Evolutionary conservation across 2,797 vertebrate genomes (phyloP).

Genomic region (Atherinosoma microstoma): DNA sequence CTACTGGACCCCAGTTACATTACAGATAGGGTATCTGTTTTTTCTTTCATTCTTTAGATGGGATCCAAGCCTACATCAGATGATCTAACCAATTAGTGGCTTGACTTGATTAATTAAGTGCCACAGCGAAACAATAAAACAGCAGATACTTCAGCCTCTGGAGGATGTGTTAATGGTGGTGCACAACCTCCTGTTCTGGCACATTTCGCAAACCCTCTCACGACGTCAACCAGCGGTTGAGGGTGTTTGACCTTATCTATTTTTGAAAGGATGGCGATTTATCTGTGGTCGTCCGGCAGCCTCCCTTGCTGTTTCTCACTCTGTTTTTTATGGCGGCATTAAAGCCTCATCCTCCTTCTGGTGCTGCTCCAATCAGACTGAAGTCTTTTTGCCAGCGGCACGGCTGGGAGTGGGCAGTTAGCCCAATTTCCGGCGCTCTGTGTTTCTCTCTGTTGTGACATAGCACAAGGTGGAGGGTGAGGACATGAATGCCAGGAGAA

Average conservation of each 20-base stretch:
- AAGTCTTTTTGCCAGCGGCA: conserved; percentile 56
- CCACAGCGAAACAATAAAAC: conserved; percentile 66
- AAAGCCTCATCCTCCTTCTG: conserved; percentile 73
- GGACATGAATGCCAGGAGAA: conserved; percentile 67
- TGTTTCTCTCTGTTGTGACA: conserved; percentile 70
- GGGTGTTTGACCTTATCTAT: conserved; percentile 72
- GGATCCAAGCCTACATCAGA: conserved; percentile 59
- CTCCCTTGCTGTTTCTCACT: conserved; percentile 65
- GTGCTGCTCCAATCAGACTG: conserved; percentile 67
- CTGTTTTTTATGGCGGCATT: conserved; percentile 69
- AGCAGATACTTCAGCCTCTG: conserved; percentile 44
- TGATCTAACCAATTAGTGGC: conserved; percentile 78
- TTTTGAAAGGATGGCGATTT: conserved; percentile 70
- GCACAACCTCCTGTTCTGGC: conserved; percentile 56
- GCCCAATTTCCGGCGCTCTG: conserved; percentile 62
- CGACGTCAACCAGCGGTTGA: conserved; percentile 48
- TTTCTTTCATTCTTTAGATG: conserved; percentile 50
- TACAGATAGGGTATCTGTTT: conserved; percentile 32
- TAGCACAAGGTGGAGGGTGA: conserved; percentile 61
- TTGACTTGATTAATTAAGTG: conserved; percentile 71
- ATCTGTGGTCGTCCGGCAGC: conserved; percentile 58
- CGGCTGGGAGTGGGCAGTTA: conserved; percentile 69
- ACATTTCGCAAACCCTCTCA: conserved; percentile 63
- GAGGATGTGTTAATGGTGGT: conserved; percentile 66
- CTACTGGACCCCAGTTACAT: conserved; percentile 30